phyloP scores from a whole-genome alignment of 2,113 vertebrate genomes.

The Neofelis nebulosa region DNA sequence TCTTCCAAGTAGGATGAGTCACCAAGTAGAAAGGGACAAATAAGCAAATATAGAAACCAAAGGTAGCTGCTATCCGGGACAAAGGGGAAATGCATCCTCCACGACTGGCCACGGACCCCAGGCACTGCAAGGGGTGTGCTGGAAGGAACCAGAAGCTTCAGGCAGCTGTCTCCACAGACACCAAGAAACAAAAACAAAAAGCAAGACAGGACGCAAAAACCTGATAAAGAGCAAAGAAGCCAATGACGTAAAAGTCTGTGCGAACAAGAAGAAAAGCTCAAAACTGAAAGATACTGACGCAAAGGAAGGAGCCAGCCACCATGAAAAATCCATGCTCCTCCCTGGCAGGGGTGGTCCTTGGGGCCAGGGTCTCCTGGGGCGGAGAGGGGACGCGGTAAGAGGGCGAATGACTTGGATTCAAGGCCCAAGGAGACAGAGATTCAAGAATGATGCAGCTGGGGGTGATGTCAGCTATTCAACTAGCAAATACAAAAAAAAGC shows the following conservation, averaged over 20 bases:
- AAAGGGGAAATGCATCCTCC: not conserved
- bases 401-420: too few relatives aligned
- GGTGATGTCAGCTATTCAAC: too few relatives aligned
- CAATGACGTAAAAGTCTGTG: not conserved
- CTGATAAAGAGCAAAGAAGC: not conserved
- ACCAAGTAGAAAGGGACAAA: not conserved
- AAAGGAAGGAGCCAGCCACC: too few relatives aligned
- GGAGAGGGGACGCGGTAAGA: not conserved
- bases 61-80: not conserved
- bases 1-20: constrained; percentile 53
- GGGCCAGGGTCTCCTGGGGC: not conserved
- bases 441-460: not conserved
- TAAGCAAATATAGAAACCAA: not conserved
- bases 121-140: fast-evolving
- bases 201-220: not conserved
- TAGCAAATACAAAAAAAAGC: not conserved
- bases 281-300: not conserved
- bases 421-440: not conserved
- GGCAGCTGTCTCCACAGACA: not conserved
- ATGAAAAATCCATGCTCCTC: not conserved
- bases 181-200: not conserved
- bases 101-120: fast-evolving
- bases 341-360: fast-evolving
- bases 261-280: not conserved
- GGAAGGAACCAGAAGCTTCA: not conserved